A percentile compares a stretch with the other conserved stretches of the same genome.
Evolutionary conservation across 2,888 invertebrate species (phyloP).

Genomic region (Xestia c-nigrum): DNA sequence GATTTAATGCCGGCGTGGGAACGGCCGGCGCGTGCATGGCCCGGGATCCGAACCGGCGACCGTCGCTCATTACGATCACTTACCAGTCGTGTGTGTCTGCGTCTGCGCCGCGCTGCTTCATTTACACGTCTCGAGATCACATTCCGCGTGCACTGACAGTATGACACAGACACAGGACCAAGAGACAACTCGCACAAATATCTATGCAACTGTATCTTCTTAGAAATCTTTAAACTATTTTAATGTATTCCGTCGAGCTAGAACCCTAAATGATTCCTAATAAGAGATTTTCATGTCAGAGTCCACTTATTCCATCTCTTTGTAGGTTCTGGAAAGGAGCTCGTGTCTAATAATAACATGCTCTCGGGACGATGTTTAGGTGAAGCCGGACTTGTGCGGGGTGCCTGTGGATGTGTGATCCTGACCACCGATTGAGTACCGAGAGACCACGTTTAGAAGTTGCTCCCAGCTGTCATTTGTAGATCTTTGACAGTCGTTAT

Average conservation of each 20-base stretch:
- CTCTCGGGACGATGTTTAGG: too few relatives aligned
- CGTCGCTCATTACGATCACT: conserved; percentile 57
- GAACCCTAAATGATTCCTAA: conserved; percentile 8
- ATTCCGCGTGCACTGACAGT: conserved; percentile 1
- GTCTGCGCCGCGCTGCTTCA: conserved; percentile 5
- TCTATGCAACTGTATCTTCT: not conserved
- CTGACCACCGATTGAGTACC: too few relatives aligned
- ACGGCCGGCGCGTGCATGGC: conserved; percentile 34
- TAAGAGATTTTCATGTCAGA: conserved; percentile 11
- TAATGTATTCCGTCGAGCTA: not conserved
- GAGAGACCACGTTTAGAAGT: too few relatives aligned
- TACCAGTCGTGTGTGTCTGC: conserved; percentile 23
- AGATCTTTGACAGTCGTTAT: too few relatives aligned
- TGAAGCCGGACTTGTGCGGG: too few relatives aligned
- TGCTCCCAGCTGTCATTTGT: too few relatives aligned
- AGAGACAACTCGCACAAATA: not conserved
- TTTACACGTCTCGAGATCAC: conserved; percentile 24
- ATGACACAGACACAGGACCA: not conserved
- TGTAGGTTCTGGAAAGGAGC: too few relatives aligned
- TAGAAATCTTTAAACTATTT: not conserved
- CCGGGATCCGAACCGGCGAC: conserved; percentile 54
- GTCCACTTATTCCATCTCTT: too few relatives aligned
- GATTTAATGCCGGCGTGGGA: conserved; percentile 75
- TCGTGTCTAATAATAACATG: too few relatives aligned
- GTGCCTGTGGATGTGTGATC: too few relatives aligned